Conservation (phyloP, 2,113 vertebrate genomes). For the Pelvicachromis taeniatus region DNA sequence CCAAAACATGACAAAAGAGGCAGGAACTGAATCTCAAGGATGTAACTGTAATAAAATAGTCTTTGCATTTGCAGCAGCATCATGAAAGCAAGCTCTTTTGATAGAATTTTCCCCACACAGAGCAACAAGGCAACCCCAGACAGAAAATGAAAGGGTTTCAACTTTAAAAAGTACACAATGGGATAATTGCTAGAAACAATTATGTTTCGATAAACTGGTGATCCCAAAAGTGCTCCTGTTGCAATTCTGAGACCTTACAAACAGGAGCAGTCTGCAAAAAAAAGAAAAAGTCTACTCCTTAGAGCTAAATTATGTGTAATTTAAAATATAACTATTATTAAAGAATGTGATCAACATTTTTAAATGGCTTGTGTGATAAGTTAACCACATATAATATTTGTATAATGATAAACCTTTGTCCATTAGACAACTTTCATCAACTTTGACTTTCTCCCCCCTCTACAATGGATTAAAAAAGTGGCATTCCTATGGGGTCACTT, state of each 20-base stretch:
- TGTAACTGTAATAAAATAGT: neutral
- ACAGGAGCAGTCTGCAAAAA: neutral
- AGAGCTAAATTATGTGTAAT: neutral
- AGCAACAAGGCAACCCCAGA: neutral
- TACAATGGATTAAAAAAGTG: neutral
- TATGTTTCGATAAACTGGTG: neutral
- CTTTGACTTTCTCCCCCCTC: too few species aligned
- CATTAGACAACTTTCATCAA: neutral
- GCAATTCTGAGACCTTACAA: neutral
- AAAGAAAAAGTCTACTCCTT: neutral
- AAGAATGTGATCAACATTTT: neutral
- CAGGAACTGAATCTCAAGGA: neutral
- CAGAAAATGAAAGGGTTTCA: neutral
- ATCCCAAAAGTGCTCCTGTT: neutral
- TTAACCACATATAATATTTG: neutral
- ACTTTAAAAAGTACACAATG: neutral
- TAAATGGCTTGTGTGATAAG: neutral
- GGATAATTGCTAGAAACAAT: neutral
- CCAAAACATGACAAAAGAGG: neutral
- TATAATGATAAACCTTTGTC: neutral
- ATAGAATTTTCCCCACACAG: neutral
- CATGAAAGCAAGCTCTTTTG: neutral
- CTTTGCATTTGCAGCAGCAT: neutral
- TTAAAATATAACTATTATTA: neutral
- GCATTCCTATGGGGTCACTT: neutral